Percentiles rank a stretch among this genome's conserved stretches.
Evolutionary conservation across 2,113 vertebrate species (phyloP).

Genomic region (Tetrax tetrax): DNA sequence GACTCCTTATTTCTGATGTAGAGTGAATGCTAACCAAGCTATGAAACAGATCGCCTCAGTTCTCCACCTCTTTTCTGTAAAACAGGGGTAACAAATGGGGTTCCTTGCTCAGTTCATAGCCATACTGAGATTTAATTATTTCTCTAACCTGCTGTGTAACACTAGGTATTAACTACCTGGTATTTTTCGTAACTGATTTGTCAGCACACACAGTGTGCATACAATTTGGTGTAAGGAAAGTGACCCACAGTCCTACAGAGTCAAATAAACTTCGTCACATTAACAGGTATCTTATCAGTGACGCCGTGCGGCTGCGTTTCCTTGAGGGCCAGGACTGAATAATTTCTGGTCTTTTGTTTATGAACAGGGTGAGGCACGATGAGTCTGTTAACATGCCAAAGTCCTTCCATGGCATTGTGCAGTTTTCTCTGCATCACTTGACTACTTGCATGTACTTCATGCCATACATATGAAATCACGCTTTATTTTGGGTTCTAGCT

Average conservation of each 20-base stretch:
- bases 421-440: background rate
- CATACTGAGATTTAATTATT: background rate
- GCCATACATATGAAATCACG: background rate
- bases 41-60: background rate
- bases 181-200: background rate
- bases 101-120: background rate
- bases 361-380: slow-evolving; percentile 39
- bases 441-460: background rate
- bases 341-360: background rate
- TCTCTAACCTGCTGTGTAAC: background rate
- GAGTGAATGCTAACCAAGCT: background rate
- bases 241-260: background rate
- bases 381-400: background rate
- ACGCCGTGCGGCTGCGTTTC: background rate
- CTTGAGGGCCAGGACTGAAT: background rate
- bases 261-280: fast-evolving
- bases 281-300: background rate
- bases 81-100: background rate
- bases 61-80: background rate
- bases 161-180: background rate
- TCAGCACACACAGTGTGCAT: background rate
- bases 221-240: background rate
- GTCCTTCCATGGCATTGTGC: background rate
- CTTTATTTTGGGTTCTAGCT: background rate
- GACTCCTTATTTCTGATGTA: background rate